These are phyloP conservation scores for Psococerastis gibbosa DNA, from an alignment of 2,888 invertebrate species.

Conservation along the genomic window DNA sequence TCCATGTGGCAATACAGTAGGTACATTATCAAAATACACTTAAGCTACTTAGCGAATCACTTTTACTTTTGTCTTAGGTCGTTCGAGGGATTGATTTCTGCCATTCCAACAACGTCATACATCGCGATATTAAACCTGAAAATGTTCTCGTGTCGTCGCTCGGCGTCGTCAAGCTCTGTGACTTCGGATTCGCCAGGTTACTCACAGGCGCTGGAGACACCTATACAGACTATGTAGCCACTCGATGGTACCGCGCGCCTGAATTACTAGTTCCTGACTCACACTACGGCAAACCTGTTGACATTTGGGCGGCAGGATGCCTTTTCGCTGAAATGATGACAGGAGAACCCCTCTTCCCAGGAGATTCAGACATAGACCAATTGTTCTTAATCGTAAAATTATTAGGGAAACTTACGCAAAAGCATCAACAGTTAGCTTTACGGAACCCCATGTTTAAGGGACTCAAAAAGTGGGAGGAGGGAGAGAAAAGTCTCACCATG, in stretches of 20 bases:
- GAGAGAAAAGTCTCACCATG: slow-evolving; percentile 24
- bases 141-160: slow-evolving; percentile 63
- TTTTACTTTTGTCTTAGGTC: too few relatives aligned
- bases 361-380: slow-evolving; percentile 80
- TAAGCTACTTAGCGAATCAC: too few relatives aligned
- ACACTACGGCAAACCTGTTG: slow-evolving; percentile 46
- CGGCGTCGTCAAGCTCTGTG: slow-evolving; percentile 76
- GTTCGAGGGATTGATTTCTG: slow-evolving; percentile 65
- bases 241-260: slow-evolving; percentile 76
- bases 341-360: slow-evolving; percentile 71
- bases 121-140: slow-evolving; percentile 77
- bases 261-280: slow-evolving; percentile 65
- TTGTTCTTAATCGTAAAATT: slow-evolving; percentile 61
- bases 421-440: slow-evolving; percentile 29
- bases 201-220: slow-evolving; percentile 50
- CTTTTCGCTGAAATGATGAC: slow-evolving; percentile 70
- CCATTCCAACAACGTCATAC: slow-evolving; percentile 68
- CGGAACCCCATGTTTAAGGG: slow-evolving; percentile 28
- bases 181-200: slow-evolving; percentile 71
- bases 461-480: slow-evolving; percentile 23
- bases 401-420: slow-evolving; percentile 40
- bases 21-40: too few relatives aligned
- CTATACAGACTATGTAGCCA: slow-evolving; percentile 80
- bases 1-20: too few relatives aligned
- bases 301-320: slow-evolving; percentile 78